Evolutionary conservation across 2,113 vertebrate genomes (phyloP).

Genomic region (Alectura lathami): DNA sequence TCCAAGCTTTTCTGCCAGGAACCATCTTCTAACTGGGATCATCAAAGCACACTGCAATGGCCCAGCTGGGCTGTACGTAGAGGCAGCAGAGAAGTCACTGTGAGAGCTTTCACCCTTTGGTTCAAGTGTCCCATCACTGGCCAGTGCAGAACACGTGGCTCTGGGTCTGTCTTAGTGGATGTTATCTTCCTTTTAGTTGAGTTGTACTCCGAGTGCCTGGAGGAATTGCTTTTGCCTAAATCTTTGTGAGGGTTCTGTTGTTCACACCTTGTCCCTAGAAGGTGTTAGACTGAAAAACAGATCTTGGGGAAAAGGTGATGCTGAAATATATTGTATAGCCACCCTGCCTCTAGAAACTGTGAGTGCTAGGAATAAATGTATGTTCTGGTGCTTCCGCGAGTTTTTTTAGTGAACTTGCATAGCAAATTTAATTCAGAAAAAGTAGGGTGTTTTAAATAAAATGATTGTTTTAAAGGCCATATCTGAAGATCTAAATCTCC

Average conservation of each 20-base stretch:
- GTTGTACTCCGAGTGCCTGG: not conserved
- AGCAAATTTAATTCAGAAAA: not conserved
- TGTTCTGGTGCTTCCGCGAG: not conserved
- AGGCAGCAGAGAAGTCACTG: not conserved
- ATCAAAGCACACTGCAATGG: not conserved
- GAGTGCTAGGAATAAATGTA: not conserved
- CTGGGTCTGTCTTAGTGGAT: no score
- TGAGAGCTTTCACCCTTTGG: not conserved
- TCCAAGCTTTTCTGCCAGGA: not conserved
- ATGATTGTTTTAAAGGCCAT: not conserved
- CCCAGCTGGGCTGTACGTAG: not conserved
- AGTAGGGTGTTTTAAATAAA: not conserved
- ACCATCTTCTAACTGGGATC: not conserved
- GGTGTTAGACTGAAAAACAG: not conserved
- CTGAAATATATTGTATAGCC: not conserved
- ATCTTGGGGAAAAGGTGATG: not conserved
- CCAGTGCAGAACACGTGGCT: rapidly evolving
- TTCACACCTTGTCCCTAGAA: not conserved
- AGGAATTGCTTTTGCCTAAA: not conserved
- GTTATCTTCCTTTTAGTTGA: not conserved
- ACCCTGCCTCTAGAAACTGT: not conserved
- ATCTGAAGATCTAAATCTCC: not conserved
- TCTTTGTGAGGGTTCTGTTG: not conserved
- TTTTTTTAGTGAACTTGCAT: not conserved
- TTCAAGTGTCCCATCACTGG: rapidly evolving